Conservation (phyloP, 2,113 vertebrate genomes). For the Centropus unirufus region DNA sequence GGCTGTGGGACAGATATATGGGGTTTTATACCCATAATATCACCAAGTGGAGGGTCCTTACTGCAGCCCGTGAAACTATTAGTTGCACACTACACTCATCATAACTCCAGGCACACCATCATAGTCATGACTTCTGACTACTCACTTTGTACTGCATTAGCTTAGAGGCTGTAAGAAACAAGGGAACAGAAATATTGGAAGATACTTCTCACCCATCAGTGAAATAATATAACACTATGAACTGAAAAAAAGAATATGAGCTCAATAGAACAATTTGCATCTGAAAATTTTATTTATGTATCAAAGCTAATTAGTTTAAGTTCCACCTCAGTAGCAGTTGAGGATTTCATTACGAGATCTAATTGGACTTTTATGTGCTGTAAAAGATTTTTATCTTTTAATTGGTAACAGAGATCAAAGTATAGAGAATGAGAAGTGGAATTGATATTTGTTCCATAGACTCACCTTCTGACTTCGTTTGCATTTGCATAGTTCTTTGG, state of each 20-base stretch:
- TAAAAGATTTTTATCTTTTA: constrained; percentile 70
- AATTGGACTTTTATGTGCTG: constrained; percentile 68
- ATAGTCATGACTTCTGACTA: background rate
- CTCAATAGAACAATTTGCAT: constrained; percentile 69
- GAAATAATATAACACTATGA: constrained; percentile 49
- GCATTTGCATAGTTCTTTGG: constrained; percentile 8
- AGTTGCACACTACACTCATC: background rate
- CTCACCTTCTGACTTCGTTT: constrained; percentile 32
- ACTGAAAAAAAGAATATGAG: constrained; percentile 49
- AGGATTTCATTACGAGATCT: constrained; percentile 77
- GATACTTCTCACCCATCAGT: background rate
- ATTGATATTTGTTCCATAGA: constrained; percentile 45
- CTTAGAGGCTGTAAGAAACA: background rate
- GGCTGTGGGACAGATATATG: background rate
- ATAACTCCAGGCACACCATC: background rate
- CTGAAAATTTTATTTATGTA: constrained; percentile 77
- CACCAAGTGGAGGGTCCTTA: background rate
- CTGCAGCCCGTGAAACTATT: background rate
- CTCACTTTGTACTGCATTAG: background rate
- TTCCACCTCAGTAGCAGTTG: constrained; percentile 71
- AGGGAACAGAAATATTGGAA: background rate
- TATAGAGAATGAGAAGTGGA: constrained; percentile 49
- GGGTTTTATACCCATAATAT: background rate
- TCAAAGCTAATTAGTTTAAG: constrained; percentile 77
- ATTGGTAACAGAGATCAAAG: constrained; percentile 71